Percentiles rank a stretch among this genome's conserved stretches.
These are phyloP conservation scores for Tinea pellionella DNA, from an alignment of 2,888 invertebrate species.

Conservation along the genomic window DNA sequence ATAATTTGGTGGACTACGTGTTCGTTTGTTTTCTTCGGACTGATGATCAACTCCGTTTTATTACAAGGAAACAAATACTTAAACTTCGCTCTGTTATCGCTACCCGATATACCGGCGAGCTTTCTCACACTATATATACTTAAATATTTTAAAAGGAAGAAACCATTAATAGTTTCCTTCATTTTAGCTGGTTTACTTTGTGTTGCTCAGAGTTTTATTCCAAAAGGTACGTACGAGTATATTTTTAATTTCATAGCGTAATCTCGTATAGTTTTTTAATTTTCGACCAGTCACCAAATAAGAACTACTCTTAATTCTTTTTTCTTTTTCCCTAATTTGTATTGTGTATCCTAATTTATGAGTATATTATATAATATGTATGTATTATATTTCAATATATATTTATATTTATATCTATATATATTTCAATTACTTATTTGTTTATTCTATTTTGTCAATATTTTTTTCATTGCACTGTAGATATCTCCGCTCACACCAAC, in stretches of 20 bases:
- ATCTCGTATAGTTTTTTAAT: too few relatives aligned
- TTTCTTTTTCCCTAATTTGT: too few relatives aligned
- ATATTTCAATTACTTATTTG: too few relatives aligned
- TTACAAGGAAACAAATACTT: conserved; percentile 80
- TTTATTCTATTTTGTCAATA: too few relatives aligned
- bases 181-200: conserved; percentile 68
- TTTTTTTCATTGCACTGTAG: too few relatives aligned
- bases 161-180: conserved; percentile 65
- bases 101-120: conserved; percentile 71
- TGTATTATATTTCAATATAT: too few relatives aligned
- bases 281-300: too few relatives aligned
- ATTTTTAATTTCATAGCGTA: not conserved
- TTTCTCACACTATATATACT: conserved; percentile 64
- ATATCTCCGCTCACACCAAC: too few relatives aligned
- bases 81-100: conserved; percentile 74
- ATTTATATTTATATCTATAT: too few relatives aligned
- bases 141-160: conserved; percentile 65
- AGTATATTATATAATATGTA: too few relatives aligned
- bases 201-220: conserved; percentile 69
- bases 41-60: conserved; percentile 79
- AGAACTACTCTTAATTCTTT: too few relatives aligned
- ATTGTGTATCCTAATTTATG: too few relatives aligned
- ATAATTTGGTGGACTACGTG: conserved; percentile 67
- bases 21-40: conserved; percentile 81
- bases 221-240: conserved; percentile 45